A percentile compares a stretch with the other conserved stretches of the same genome.
phyloP scores from a whole-genome alignment of 2,113 vertebrate species.

The Redunca redunca region DNA sequence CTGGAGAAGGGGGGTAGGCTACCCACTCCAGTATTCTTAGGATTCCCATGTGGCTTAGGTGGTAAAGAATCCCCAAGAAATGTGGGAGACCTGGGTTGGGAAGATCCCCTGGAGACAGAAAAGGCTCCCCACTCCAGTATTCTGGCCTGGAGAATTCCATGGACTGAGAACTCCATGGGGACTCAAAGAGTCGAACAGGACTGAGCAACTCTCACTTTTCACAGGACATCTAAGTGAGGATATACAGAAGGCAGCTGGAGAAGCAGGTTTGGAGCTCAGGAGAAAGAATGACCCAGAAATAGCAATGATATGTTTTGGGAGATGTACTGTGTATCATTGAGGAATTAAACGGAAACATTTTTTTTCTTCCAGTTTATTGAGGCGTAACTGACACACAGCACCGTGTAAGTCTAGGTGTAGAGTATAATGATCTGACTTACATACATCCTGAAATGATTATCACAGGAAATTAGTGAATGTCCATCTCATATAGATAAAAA shows the following conservation, averaged over 20 bases:
- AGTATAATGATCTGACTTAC: neutral
- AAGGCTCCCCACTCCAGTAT: neutral
- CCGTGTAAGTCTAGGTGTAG: neutral
- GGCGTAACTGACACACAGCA: neutral
- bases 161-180: neutral
- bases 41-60: neutral
- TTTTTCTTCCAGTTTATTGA: neutral
- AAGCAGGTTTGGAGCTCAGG: neutral
- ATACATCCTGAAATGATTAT: too few species aligned
- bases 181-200: rapidly evolving
- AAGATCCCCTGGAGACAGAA: neutral
- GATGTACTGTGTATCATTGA: neutral
- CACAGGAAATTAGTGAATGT: too few species aligned
- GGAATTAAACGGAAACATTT: neutral
- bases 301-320: neutral
- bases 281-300: neutral
- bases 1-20: neutral
- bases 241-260: neutral
- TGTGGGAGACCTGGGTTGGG: neutral
- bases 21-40: neutral
- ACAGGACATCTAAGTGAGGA: neutral
- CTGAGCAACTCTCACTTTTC: neutral
- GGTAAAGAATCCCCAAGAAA: neutral
- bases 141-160: neutral
- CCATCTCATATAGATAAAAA: neutral